These are phyloP conservation scores for Tympanoctomys barrerae DNA, from an alignment of 2,797 vertebrate genomes.

Conservation along the genomic window DNA sequence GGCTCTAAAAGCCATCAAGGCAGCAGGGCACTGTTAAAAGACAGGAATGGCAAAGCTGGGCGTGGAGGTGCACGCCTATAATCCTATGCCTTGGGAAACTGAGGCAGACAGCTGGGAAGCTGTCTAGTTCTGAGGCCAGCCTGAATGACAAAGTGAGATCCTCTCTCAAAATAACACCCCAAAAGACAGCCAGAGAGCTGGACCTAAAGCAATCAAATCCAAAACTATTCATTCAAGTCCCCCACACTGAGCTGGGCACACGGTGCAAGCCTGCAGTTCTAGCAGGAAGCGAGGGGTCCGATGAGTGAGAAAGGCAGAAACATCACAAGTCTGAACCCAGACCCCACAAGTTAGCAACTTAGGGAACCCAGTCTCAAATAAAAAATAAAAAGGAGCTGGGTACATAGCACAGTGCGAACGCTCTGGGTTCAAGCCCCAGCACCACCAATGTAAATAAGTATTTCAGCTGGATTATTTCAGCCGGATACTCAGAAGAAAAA, in stretches of 20 bases:
- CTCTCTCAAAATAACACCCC: neutral
- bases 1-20: neutral
- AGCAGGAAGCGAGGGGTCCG: neutral
- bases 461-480: neutral
- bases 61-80: neutral
- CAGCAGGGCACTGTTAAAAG: neutral
- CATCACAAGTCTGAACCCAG: neutral
- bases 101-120: neutral
- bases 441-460: neutral
- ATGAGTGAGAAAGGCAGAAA: neutral
- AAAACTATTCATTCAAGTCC: constrained; percentile 41
- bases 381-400: neutral
- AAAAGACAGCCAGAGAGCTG: constrained; percentile 29
- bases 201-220: constrained; percentile 12
- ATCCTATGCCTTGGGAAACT: neutral
- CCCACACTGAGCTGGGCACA: neutral
- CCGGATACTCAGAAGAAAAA: constrained; percentile 42
- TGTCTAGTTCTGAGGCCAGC: neutral
- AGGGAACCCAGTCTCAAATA: neutral
- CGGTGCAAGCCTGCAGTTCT: neutral
- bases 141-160: neutral
- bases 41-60: neutral
- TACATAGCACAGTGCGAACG: neutral
- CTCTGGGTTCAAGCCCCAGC: neutral
- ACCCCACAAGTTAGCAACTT: neutral